Conservation (phyloP, 1,140 invertebrate genomes). For the Drosophila biarmipes region DNA sequence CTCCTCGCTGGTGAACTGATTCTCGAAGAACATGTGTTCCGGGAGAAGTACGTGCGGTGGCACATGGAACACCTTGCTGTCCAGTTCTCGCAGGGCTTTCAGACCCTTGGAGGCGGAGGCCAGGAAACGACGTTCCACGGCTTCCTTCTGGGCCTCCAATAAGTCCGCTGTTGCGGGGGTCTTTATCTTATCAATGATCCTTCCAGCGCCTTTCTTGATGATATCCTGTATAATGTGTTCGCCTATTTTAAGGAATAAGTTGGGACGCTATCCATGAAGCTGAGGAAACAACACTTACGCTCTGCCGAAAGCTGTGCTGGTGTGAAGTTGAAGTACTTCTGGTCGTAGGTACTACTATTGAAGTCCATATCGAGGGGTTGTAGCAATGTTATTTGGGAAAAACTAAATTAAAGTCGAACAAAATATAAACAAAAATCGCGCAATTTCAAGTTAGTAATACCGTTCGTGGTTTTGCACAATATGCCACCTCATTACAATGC, state of each 20-base stretch:
- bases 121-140: not conserved
- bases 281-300: not conserved
- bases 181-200: not conserved
- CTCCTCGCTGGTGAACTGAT: conserved; percentile 2
- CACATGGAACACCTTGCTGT: conserved; percentile 2
- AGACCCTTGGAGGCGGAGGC: not conserved
- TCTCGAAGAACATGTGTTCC: conserved; percentile 4
- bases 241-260: not conserved
- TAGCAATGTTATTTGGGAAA: too few relatives aligned
- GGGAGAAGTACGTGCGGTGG: conserved; percentile 4
- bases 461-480: not conserved
- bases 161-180: conserved; percentile 3
- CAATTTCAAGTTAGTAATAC: conserved; percentile 2
- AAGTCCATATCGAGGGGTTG: not conserved
- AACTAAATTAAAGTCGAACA: too few relatives aligned
- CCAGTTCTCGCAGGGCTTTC: not conserved
- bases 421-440: conserved; percentile 1
- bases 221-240: conserved; percentile 7
- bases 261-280: too few relatives aligned
- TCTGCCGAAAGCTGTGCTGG: conserved; percentile 1
- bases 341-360: conserved; percentile 1
- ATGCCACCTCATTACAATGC: not conserved
- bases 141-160: not conserved
- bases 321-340: conserved; percentile 8
- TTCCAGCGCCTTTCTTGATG: not conserved